These are phyloP conservation scores for Saimiri boliviensis DNA, from an alignment of 2,113 vertebrate genomes.

Conservation along the genomic window DNA sequence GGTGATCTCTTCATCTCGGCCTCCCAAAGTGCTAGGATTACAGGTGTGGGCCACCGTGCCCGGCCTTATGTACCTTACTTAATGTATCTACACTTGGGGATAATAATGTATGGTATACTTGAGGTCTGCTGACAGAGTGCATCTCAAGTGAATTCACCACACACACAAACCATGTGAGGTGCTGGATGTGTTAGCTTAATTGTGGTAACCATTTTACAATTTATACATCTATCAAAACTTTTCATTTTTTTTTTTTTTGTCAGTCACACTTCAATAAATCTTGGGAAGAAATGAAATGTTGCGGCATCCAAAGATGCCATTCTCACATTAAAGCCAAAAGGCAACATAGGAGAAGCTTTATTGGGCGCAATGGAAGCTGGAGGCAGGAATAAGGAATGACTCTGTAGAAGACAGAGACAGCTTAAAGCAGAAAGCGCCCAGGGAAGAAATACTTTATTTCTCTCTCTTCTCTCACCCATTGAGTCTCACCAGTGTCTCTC, in stretches of 20 bases:
- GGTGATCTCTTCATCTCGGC: too few species aligned
- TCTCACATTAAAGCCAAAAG: neutral
- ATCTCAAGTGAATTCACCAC: neutral
- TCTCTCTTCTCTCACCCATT: neutral
- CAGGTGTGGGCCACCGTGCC: too few species aligned
- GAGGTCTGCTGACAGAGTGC: neutral
- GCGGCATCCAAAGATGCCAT: neutral
- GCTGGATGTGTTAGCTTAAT: too few species aligned
- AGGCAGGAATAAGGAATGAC: neutral
- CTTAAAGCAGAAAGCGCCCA: neutral
- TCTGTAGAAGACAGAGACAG: neutral
- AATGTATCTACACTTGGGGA: too few species aligned
- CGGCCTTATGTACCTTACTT: too few species aligned
- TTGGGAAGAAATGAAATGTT: neutral
- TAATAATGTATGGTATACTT: too few species aligned
- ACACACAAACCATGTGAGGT: neutral
- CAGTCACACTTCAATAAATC: neutral
- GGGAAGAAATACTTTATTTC: neutral
- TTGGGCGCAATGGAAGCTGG: neutral
- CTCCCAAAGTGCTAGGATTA: too few species aligned
- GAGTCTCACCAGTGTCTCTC: neutral
- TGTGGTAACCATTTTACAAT: neutral
- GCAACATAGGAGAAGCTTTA: neutral
- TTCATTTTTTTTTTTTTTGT: neutral
- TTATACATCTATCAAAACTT: neutral